Percentiles rank a stretch among this genome's conserved stretches.
Conservation (phyloP, 2,888 invertebrate genomes). For the Anaspis maculata region DNA sequence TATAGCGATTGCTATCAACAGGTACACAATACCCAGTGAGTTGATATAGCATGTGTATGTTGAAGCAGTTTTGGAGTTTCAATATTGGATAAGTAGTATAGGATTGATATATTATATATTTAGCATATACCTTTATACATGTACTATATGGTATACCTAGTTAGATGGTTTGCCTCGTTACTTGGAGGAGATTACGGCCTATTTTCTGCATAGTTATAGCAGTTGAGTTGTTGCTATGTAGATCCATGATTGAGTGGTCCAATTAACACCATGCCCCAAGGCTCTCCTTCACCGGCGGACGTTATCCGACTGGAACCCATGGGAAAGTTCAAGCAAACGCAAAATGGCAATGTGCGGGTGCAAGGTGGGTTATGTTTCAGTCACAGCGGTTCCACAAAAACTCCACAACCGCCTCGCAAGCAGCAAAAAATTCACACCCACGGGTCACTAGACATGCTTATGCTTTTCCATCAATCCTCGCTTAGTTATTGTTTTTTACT, state of each 20-base stretch:
- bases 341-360: constrained; percentile 50
- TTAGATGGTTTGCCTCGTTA: background rate
- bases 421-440: constrained; percentile 1
- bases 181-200: too few relatives aligned
- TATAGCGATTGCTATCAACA: constrained; percentile 25
- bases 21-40: constrained; percentile 20
- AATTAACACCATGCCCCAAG: constrained; percentile 31
- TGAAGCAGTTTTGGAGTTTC: background rate
- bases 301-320: constrained; percentile 57
- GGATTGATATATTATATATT: too few relatives aligned
- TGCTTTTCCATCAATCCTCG: constrained; percentile 3
- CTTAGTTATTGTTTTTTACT: too few relatives aligned
- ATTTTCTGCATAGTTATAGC: background rate
- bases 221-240: constrained; percentile 20
- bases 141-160: background rate
- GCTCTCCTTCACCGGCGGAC: constrained; percentile 40
- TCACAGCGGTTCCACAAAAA: constrained; percentile 4
- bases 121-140: background rate
- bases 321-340: constrained; percentile 54
- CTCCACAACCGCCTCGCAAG: constrained; percentile 18
- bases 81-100: background rate
- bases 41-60: constrained; percentile 23
- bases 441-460: constrained; percentile 11
- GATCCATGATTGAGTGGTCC: constrained; percentile 22
- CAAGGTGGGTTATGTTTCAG: constrained; percentile 46